Conservation (phyloP, 1,140 invertebrate genomes). For the Danaus melanippus region DNA sequence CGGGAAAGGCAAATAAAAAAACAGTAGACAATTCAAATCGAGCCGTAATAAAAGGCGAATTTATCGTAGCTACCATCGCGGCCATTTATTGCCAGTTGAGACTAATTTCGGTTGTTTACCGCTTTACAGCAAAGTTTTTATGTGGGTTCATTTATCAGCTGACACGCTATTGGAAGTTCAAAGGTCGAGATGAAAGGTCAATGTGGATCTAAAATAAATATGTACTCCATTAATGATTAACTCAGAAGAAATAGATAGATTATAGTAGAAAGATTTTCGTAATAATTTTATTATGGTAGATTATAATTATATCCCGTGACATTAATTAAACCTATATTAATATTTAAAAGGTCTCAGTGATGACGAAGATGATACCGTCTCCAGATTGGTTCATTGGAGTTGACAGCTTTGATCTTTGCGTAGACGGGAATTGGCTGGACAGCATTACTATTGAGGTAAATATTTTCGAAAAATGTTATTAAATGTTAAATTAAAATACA, state of each 20-base stretch:
- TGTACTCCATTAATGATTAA: background rate
- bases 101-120: slow-evolving; percentile 49
- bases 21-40: slow-evolving; percentile 39
- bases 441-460: slow-evolving; percentile 90
- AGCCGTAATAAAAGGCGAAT: slow-evolving; percentile 42
- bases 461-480: slow-evolving; percentile 5
- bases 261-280: too few species aligned
- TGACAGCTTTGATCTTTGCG: slow-evolving; percentile 92
- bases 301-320: too few species aligned
- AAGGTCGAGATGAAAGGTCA: slow-evolving; percentile 8
- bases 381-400: slow-evolving; percentile 98
- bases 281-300: too few species aligned
- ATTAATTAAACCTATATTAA: background rate
- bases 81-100: slow-evolving; percentile 43
- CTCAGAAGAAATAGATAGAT: too few species aligned
- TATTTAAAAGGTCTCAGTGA: slow-evolving; percentile 81
- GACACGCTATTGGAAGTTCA: slow-evolving; percentile 12
- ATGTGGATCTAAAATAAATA: background rate
- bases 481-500: background rate
- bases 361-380: slow-evolving; percentile 91
- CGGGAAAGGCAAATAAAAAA: slow-evolving; percentile 33
- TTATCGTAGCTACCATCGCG: slow-evolving; percentile 35
- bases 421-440: slow-evolving; percentile 95
- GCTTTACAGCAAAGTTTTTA: slow-evolving; percentile 33
- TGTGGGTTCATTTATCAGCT: slow-evolving; percentile 27